These are phyloP conservation scores for Latrodectus geometricus DNA, from an alignment of 1,140 invertebrate genomes.

Conservation along the genomic window DNA sequence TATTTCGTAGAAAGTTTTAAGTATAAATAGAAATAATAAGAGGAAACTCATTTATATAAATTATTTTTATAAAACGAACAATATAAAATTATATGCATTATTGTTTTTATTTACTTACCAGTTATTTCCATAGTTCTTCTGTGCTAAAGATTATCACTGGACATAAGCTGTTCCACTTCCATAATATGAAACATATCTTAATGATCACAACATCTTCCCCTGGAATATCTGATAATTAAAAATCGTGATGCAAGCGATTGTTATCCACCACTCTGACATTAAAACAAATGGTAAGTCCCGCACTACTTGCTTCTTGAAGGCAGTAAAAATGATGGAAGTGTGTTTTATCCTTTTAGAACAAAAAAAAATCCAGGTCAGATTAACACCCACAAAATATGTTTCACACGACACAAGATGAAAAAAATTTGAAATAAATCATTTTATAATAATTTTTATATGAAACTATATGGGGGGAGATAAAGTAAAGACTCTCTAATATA, in stretches of 20 bases:
- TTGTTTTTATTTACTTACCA: not conserved
- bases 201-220: not conserved
- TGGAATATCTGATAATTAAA: not conserved
- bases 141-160: not conserved
- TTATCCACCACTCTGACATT: not conserved
- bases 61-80: not conserved
- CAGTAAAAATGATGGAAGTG: not conserved
- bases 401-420: not conserved
- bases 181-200: not conserved
- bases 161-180: not conserved
- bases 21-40: too few relatives aligned
- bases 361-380: not conserved
- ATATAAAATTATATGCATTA: not conserved
- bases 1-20: too few relatives aligned
- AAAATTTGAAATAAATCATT: not conserved
- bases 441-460: too few relatives aligned
- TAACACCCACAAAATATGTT: not conserved
- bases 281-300: not conserved
- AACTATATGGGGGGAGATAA: too few relatives aligned
- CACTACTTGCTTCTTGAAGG: not conserved
- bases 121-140: not conserved
- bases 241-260: not conserved
- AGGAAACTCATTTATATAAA: not conserved
- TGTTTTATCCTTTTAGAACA: conserved; percentile 2
- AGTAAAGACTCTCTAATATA: too few relatives aligned